Evolutionary conservation across 2,113 vertebrate species (phyloP), one percentile per base, ranked within the genome.

Genomic region (Acanthisitta chloris): DNA sequence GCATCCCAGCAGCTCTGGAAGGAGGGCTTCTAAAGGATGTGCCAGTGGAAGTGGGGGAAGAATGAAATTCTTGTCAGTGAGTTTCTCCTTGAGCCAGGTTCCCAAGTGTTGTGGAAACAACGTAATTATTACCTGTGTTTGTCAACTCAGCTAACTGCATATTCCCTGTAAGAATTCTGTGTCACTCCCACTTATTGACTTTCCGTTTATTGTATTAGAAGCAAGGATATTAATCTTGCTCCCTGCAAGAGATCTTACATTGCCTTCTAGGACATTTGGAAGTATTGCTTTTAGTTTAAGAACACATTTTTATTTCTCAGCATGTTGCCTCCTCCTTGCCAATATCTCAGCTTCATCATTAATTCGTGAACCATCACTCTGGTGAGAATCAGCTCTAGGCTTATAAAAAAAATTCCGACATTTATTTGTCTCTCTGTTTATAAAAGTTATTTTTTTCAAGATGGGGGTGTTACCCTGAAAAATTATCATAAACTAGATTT

Each of bases 291-390:
- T 84, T 86, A 94, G 78, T 87, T 94, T 91, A 95, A 88, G 54
- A 88, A 61, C n/a, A 54, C 58, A 80, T 95, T 94, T 96, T 95
- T 66, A 96, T 95, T 95, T 94, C 94, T 86, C 82, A 69, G 90
- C 83, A 74, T 92, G 86, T 58, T 81, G 76, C 81, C 74, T 92
- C 46, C 45, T 84, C 74, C 62, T 66, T 6, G 34, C 42, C 86
- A 97, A 40, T 84, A 92, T 84, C 95, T 93, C 83, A 93, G 78
- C 73, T 96, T 91, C 77, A 86, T 97, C 82, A 93, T 81, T 95
- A 82, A 94, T 92, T 95, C 3, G 46, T 86, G 78, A 97, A 76
- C 61, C 81, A 62, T 90, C 52, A 31, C 61, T 49, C 70, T 86
- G 57, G 52, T 71, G 81, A 94, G 82, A 96, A 95, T 31, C 80